Base-by-base conservation (phyloP, 1,140 invertebrate genomes). In the Doryteuthis pealeii region DNA sequence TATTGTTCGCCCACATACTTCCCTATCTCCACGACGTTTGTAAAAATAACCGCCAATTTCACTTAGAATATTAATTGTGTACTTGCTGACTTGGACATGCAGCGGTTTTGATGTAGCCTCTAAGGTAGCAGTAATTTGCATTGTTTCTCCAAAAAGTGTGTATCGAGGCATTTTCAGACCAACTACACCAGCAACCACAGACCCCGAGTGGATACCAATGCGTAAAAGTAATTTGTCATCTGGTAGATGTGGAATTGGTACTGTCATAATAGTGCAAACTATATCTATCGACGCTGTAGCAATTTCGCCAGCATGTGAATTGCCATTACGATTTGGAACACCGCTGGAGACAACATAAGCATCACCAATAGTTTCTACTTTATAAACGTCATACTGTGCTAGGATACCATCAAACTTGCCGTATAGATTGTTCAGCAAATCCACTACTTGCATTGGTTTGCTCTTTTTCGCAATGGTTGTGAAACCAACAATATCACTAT, bases 401-500 rank as follows among this genome's bases (percentile, higher is more conserved):
- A 96, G 28, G 73, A 82, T 79, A 15, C 78, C 76, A 77, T 84
- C 82, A 76, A 83, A 83, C 40, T 62, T 75, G 0, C 94, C 95
- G 85, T 96, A 96, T 8, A 96, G 90, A 71, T 79, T 78, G 74
- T 82, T 82, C 28, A 82, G 72, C 28, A 82, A 67, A 54, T 76
- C 71, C 18, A 82, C 76, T 14, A 93, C 92, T 89, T 94, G 91
- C 80, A 98, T 90, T 49, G 97, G 96, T 68, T 95, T 94, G 83
- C 96, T 97, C 86, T 96, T 94, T 0, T 96, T 95, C 10, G 96
- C 97, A 92, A 99, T 95, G 67, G 93, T 92, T 49, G 97, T 99
- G 89, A 99, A 99, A 78, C 97, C 97, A 71, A 99, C 97, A 87
- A 99, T 99, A 88, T 99, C 97, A 6, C 80, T 81, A 74, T 79